A percentile compares a stretch with the other conserved stretches of the same genome.
phyloP scores from a whole-genome alignment of 2,113 vertebrate species.

The Eulacestoma nigropectus region DNA sequence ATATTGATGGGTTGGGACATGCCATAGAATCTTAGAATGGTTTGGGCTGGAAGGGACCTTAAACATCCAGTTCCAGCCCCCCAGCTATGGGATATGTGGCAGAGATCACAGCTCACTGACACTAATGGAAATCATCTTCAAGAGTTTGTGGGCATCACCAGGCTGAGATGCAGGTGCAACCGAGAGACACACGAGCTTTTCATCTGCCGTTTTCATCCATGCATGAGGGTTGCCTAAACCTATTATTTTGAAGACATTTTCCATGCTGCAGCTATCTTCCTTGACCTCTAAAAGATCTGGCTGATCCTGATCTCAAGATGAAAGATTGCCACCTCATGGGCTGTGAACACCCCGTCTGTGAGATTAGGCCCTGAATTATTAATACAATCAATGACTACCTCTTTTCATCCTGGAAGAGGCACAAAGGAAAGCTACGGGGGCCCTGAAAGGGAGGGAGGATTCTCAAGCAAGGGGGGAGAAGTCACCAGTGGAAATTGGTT shows the following conservation, averaged over 20 bases:
- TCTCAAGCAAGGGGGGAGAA: not conserved
- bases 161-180: not conserved
- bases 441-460: slow-evolving; percentile 14
- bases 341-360: slow-evolving; percentile 36
- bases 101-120: not conserved
- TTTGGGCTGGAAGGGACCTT: not conserved
- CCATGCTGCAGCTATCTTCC: slow-evolving; percentile 7
- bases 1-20: not conserved
- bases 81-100: not conserved
- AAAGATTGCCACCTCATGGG: slow-evolving; percentile 52
- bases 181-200: fast-evolving
- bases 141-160: not conserved
- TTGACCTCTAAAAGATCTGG: slow-evolving; percentile 39
- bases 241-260: slow-evolving; percentile 20
- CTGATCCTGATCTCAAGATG: slow-evolving; percentile 49
- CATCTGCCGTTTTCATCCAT: not conserved
- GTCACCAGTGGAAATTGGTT: slow-evolving; percentile 14
- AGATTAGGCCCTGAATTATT: slow-evolving; percentile 65
- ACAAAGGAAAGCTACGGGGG: slow-evolving; percentile 37
- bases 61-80: not conserved
- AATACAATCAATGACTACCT: slow-evolving; percentile 62
- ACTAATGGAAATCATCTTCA: not conserved
- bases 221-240: not conserved
- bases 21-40: not conserved
- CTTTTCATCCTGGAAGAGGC: slow-evolving; percentile 51